These are phyloP conservation scores for Chesias legatella DNA, from an alignment of 2,888 invertebrate species.

Conservation along the genomic window DNA sequence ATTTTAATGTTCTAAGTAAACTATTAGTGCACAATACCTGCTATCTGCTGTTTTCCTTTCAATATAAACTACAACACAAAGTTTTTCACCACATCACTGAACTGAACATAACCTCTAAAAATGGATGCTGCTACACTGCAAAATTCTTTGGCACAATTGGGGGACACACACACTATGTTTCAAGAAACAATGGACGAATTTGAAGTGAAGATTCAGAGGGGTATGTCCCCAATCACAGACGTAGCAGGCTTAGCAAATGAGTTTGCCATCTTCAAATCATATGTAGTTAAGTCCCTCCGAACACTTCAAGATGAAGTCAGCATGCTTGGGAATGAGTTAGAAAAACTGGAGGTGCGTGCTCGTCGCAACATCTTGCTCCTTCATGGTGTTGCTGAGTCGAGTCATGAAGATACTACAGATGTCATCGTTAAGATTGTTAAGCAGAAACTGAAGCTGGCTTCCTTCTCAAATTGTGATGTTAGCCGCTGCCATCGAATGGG, in stretches of 20 bases:
- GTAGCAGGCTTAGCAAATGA: neutral
- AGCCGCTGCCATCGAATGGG: too few species aligned
- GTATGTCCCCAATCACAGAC: neutral
- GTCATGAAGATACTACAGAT: neutral
- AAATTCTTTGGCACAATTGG: neutral
- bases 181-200: neutral
- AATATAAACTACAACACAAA: neutral
- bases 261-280: neutral
- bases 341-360: neutral
- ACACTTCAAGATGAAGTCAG: too few species aligned
- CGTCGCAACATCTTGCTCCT: neutral
- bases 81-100: neutral
- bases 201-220: neutral
- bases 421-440: neutral
- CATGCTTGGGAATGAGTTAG: too few species aligned
- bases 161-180: neutral
- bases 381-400: neutral
- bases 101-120: neutral
- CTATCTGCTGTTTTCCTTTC: neutral
- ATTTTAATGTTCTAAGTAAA: neutral
- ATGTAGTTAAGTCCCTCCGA: too few species aligned
- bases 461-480: too few species aligned
- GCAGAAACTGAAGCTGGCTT: neutral
- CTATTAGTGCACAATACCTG: neutral
- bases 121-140: neutral